These are phyloP conservation scores for Rhinopithecus roxellana DNA, from an alignment of 2,113 vertebrate genomes.

Conservation along the genomic window DNA sequence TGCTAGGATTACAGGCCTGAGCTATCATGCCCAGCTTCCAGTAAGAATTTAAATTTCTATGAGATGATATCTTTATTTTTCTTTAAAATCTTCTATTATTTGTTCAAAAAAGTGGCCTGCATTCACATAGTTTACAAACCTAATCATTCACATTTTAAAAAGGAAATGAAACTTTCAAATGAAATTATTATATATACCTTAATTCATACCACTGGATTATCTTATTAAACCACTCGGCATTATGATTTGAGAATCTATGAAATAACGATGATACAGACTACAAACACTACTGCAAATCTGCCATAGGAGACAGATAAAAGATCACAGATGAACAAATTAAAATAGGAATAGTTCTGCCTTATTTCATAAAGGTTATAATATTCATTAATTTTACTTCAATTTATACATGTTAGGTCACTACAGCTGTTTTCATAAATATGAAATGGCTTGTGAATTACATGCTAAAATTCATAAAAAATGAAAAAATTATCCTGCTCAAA, in stretches of 20 bases:
- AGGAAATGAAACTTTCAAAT: constrained; percentile 25
- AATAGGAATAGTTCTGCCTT: neutral
- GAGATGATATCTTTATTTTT: too few relatives aligned
- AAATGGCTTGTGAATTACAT: constrained; percentile 6
- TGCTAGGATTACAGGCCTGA: too few relatives aligned
- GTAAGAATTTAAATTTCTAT: too few relatives aligned
- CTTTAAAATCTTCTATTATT: neutral
- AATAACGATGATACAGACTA: neutral
- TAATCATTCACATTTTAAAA: neutral
- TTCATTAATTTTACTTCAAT: neutral
- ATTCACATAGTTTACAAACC: neutral
- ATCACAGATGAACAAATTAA: neutral
- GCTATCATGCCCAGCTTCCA: too few relatives aligned
- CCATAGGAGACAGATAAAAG: neutral
- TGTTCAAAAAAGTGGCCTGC: neutral
- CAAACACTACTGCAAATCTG: neutral
- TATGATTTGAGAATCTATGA: neutral
- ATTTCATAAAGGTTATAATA: neutral
- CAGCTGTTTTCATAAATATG: neutral
- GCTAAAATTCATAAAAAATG: neutral
- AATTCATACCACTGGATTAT: neutral
- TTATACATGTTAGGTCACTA: neutral
- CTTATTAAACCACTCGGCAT: neutral
- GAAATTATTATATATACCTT: neutral
- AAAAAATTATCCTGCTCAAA: neutral